Conservation (phyloP, 2,888 invertebrate species). For the Amblyjoppa proteus region DNA sequence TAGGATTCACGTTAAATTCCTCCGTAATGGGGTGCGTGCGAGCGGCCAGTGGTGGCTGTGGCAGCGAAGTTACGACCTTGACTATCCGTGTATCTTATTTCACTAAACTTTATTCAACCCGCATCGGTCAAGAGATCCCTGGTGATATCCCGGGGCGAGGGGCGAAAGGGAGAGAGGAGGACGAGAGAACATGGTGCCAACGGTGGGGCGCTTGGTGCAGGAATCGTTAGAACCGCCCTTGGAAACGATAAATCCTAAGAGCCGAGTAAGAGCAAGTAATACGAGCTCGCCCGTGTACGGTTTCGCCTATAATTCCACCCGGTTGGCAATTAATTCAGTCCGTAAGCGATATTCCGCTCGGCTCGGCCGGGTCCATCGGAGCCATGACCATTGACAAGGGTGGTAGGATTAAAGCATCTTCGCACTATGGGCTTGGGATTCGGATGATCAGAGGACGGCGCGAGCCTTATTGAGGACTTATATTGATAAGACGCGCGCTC, state of each 20-base stretch:
- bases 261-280: conserved; percentile 73
- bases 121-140: conserved; percentile 61
- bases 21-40: conserved; percentile 74
- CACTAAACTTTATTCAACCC: conserved; percentile 76
- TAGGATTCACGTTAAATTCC: conserved; percentile 75
- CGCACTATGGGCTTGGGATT: conserved; percentile 21
- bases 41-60: conserved; percentile 46
- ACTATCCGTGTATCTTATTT: conserved; percentile 79
- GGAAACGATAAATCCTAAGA: conserved; percentile 68
- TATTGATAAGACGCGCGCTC: conserved; percentile 52
- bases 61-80: conserved; percentile 78
- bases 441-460: conserved; percentile 44
- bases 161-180: neutral
- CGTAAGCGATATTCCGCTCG: conserved; percentile 75
- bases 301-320: conserved; percentile 80
- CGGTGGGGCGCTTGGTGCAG: conserved; percentile 46
- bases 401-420: conserved; percentile 55
- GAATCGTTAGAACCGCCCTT: conserved; percentile 72
- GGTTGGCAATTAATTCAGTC: conserved; percentile 77
- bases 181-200: conserved; percentile 37
- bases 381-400: conserved; percentile 26
- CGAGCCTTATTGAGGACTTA: conserved; percentile 54
- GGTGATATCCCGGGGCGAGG: conserved; percentile 8
- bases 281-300: conserved; percentile 78
- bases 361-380: conserved; percentile 13